phyloP scores from a whole-genome alignment of 2,888 invertebrate genomes.

The Smittia aterrima region DNA sequence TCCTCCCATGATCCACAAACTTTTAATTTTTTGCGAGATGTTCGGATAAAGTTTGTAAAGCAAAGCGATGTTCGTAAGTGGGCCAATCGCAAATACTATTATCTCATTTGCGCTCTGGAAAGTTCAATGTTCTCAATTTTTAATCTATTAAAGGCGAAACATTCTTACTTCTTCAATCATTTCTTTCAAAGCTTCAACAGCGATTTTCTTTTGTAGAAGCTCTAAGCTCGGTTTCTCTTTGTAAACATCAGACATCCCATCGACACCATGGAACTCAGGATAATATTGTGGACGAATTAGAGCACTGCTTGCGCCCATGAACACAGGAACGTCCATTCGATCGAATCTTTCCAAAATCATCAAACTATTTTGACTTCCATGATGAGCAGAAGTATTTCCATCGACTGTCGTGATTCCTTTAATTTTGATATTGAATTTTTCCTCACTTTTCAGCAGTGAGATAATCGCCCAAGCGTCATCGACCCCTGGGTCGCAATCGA shows the following conservation, averaged over 20 bases:
- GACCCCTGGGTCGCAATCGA: constrained; percentile 64
- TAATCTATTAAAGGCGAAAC: too few relatives aligned
- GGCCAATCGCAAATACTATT: constrained; percentile 65
- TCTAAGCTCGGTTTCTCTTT: constrained; percentile 54
- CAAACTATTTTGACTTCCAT: constrained; percentile 68
- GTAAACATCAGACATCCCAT: constrained; percentile 68
- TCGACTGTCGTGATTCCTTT: constrained; percentile 71
- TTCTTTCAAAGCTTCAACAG: constrained; percentile 56
- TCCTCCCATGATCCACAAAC: constrained; percentile 70
- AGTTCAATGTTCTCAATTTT: neutral
- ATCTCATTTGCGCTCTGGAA: constrained; percentile 57
- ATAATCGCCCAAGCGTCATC: constrained; percentile 66
- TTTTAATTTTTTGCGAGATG: constrained; percentile 63
- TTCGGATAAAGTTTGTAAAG: constrained; percentile 67
- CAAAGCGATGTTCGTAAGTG: constrained; percentile 77
- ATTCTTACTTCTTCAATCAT: constrained; percentile 49
- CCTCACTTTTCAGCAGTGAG: constrained; percentile 58
- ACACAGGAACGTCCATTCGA: constrained; percentile 61
- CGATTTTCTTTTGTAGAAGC: constrained; percentile 56
- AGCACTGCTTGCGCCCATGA: constrained; percentile 61
- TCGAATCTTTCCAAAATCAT: constrained; percentile 63
- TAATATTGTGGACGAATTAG: constrained; percentile 28
- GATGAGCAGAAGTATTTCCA: constrained; percentile 70
- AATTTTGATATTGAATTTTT: constrained; percentile 48
- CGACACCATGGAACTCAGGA: constrained; percentile 60